These are phyloP conservation scores for Ramphastos sulfuratus DNA, from an alignment of 2,113 vertebrate species.

Conservation along the genomic window DNA sequence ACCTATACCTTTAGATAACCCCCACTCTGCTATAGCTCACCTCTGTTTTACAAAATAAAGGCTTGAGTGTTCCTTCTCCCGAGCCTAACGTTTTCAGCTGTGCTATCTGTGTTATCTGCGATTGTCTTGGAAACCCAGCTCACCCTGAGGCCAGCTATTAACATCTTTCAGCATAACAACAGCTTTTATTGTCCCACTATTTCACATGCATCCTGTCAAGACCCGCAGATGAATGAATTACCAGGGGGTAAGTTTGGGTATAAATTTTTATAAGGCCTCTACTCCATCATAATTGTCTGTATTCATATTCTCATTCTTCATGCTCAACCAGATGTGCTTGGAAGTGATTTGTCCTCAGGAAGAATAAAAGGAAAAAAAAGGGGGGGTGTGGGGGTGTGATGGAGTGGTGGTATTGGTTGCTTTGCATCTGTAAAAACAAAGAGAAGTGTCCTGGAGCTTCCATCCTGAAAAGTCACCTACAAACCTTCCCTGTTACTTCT, in stretches of 20 bases:
- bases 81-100: background rate
- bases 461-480: background rate
- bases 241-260: conserved; percentile 55
- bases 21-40: background rate
- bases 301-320: conserved; percentile 50
- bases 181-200: conserved; percentile 49
- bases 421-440: conserved; percentile 24
- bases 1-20: background rate
- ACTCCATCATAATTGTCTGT: conserved; percentile 56
- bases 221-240: conserved; percentile 38
- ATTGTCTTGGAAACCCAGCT: conserved; percentile 54
- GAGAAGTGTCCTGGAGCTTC: conserved; percentile 1
- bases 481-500: background rate
- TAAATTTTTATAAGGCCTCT: conserved; percentile 55
- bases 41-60: conserved; percentile 18
- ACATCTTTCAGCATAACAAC: conserved; percentile 64
- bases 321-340: conserved; percentile 42
- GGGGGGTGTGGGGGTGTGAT: background rate
- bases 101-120: conserved; percentile 22
- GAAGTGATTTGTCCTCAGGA: conserved; percentile 27
- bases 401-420: background rate
- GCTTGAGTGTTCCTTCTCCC: background rate
- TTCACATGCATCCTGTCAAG: conserved; percentile 58
- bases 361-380: background rate
- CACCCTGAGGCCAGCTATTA: conserved; percentile 55